Conservation (phyloP, 2,797 vertebrate species). For the Psittacula echo region DNA sequence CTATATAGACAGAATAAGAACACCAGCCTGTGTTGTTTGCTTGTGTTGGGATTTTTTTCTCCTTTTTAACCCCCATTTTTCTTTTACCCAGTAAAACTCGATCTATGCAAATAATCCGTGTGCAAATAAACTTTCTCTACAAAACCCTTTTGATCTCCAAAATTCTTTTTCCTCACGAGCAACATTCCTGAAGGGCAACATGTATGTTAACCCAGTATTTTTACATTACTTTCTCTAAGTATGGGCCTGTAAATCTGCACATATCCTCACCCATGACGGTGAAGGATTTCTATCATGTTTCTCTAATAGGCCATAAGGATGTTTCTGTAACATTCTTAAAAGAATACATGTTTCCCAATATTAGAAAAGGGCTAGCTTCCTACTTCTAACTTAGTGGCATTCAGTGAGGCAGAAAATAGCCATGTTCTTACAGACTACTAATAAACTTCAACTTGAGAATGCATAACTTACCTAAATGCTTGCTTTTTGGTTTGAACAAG, state of each 20-base stretch:
- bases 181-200: background rate
- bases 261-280: background rate
- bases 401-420: background rate
- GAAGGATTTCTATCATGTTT: background rate
- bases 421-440: background rate
- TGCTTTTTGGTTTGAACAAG: background rate
- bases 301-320: background rate
- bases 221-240: background rate
- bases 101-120: background rate
- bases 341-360: background rate
- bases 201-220: background rate
- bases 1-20: background rate
- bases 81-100: background rate
- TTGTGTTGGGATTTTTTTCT: background rate
- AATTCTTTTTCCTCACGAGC: background rate
- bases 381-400: background rate
- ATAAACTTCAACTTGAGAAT: background rate
- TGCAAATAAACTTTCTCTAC: background rate
- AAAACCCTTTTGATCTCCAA: background rate
- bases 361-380: background rate
- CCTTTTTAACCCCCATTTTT: background rate
- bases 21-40: background rate
- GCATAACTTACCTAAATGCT: background rate
- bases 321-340: background rate
- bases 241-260: background rate